Conservation (phyloP, 2,113 vertebrate species). For the Syrrhaptes paradoxus region DNA sequence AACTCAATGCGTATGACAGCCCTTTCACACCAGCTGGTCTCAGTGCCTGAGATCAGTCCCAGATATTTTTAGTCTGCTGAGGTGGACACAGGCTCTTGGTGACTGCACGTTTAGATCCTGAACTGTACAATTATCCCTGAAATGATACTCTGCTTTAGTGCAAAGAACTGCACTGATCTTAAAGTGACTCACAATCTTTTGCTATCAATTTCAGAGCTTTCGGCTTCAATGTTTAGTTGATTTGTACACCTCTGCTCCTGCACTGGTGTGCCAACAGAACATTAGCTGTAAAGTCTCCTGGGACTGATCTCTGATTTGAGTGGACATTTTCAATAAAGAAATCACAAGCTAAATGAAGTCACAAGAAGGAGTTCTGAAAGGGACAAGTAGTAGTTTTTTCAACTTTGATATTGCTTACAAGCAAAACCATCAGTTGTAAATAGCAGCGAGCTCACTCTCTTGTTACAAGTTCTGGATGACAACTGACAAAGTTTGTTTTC, state of each 20-base stretch:
- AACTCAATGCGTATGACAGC: not conserved
- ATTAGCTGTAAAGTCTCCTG: not conserved
- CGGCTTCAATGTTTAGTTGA: rapidly evolving
- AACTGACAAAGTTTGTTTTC: not conserved
- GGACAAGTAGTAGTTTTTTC: not conserved
- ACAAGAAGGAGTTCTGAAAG: not conserved
- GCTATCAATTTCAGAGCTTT: not conserved
- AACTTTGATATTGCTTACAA: conserved; percentile 7
- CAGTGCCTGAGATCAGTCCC: not conserved
- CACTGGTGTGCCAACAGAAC: not conserved
- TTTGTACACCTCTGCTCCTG: not conserved
- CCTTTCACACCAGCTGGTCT: not conserved
- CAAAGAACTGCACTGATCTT: not conserved
- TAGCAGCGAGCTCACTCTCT: not conserved
- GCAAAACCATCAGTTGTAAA: not conserved
- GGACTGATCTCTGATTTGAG: not conserved
- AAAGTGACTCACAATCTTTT: not conserved
- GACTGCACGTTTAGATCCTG: not conserved
- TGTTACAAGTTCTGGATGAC: not conserved
- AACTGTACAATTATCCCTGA: not conserved
- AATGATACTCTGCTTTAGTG: not conserved
- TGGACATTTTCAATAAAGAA: not conserved
- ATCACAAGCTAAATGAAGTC: not conserved
- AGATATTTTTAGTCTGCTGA: not conserved
- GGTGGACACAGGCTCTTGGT: not conserved